Evolutionary conservation across 2,113 vertebrate species (phyloP).

Genomic region (Neoarius graeffei): DNA sequence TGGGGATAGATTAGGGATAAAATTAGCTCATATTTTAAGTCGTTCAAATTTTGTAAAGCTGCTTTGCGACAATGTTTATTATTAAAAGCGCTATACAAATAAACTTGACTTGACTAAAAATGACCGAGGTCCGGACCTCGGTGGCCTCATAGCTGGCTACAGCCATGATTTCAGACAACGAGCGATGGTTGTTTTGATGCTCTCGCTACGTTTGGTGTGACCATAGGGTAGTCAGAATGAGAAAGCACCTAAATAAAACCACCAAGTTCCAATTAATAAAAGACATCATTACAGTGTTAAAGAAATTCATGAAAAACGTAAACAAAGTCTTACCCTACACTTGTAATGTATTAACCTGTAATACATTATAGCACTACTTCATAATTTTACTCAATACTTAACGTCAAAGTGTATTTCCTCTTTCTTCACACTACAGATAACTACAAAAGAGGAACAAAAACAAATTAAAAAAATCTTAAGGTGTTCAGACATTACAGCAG

Average conservation of each 20-base stretch:
- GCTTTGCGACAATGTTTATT: too few relatives aligned
- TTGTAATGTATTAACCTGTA: too few relatives aligned
- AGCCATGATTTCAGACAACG: too few relatives aligned
- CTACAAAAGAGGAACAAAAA: not conserved
- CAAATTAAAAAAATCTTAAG: not conserved
- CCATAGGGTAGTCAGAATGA: not conserved
- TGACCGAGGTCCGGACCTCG: too few relatives aligned
- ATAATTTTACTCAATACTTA: not conserved
- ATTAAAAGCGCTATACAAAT: too few relatives aligned
- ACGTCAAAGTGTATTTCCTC: not conserved
- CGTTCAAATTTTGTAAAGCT: too few relatives aligned
- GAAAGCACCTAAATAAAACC: not conserved
- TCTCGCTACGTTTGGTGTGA: too few relatives aligned
- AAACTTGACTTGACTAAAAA: too few relatives aligned
- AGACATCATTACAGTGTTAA: not conserved
- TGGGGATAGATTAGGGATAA: too few relatives aligned
- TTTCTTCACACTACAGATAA: not conserved
- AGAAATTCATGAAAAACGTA: not conserved
- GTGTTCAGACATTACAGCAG: not conserved
- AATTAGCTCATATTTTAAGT: too few relatives aligned
- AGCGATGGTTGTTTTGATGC: too few relatives aligned
- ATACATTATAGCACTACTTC: not conserved
- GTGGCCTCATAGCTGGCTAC: too few relatives aligned
- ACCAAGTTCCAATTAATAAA: not conserved
- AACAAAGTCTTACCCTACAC: not conserved